Conservation (phyloP, 2,113 vertebrate species). For the Arvicanthis niloticus region DNA sequence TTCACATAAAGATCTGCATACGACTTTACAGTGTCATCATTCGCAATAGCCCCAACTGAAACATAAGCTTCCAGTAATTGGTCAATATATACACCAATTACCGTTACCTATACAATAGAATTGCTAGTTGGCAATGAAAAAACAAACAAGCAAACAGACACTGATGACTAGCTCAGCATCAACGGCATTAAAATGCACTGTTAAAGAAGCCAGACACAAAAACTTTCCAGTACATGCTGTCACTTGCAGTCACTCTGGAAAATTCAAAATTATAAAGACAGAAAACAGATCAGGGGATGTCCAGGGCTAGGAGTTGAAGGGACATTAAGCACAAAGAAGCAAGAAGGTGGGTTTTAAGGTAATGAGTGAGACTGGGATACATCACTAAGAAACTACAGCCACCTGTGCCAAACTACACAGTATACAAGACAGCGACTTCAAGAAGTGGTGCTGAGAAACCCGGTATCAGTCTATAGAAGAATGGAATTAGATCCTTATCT, state of each 20-base stretch:
- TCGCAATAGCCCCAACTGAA: neutral
- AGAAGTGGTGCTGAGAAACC: neutral
- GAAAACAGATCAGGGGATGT: neutral
- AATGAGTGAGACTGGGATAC: no score
- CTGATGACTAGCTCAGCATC: neutral
- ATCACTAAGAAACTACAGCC: neutral
- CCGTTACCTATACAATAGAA: neutral
- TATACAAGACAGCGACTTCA: neutral
- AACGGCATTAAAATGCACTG: neutral
- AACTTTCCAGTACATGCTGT: neutral
- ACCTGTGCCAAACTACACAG: neutral
- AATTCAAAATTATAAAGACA: neutral
- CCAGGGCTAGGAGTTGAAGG: neutral
- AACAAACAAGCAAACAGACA: neutral
- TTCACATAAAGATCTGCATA: neutral
- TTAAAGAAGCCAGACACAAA: neutral
- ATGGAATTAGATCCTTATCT: neutral
- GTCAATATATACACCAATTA: neutral
- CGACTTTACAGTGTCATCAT: neutral
- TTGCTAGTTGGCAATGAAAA: neutral
- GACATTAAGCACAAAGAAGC: neutral
- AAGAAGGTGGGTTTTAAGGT: neutral
- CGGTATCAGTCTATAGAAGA: neutral
- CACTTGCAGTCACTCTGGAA: neutral
- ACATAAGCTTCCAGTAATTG: neutral